Evolutionary conservation across 2,797 vertebrate species (phyloP), one percentile per base, ranked within the genome.

Genomic region (Esox lucius): DNA sequence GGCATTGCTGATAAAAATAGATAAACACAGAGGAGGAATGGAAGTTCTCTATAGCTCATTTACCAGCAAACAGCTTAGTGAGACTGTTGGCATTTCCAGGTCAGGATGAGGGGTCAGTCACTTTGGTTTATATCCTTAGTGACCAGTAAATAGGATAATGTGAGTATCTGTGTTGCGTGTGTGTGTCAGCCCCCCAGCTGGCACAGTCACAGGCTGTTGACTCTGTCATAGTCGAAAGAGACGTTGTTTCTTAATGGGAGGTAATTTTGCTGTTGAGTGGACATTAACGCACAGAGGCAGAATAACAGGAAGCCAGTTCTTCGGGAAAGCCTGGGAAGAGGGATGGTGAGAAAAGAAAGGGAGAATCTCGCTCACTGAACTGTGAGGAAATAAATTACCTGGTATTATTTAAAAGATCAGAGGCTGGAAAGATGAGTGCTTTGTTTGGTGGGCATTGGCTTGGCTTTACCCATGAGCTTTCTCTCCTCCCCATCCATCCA

Each of bases 21-120:
- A 94, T 92, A 91, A 90, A 85, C 84, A 82, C 82, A 77, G 83
- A 85, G 61, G 65, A 42, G 13, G 8, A 39, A 26, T 62, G 49
- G 22, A 72, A 86, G 87, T 88, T 92, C 85, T 90, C 85, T 90
- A 91, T 93, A 93, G 87, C 91, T 93, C 94, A 95, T 94, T 94
- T 94, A 94, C 87, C 91, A 91, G 88, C 87, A 89, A 90, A 94
- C 76, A 84, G 84, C 90, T 94, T 93, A 94, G 90, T 26, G 84
- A 83, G 82, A 87, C 86, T 82, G 85, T 84, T 90, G 92, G 92
- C 87, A 95, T 94, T 94, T 94, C 94, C 93, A 82, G 90, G 92
- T 93, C 91, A 91, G 87, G 72, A 66, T 68, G 81, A 78, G 89
- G 87, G 79, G 66, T 80, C 89, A 87, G 88, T 85, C 74, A 87